These are phyloP conservation scores for Echiichthys vipera DNA, from an alignment of 2,797 vertebrate genomes.

Conservation along the genomic window DNA sequence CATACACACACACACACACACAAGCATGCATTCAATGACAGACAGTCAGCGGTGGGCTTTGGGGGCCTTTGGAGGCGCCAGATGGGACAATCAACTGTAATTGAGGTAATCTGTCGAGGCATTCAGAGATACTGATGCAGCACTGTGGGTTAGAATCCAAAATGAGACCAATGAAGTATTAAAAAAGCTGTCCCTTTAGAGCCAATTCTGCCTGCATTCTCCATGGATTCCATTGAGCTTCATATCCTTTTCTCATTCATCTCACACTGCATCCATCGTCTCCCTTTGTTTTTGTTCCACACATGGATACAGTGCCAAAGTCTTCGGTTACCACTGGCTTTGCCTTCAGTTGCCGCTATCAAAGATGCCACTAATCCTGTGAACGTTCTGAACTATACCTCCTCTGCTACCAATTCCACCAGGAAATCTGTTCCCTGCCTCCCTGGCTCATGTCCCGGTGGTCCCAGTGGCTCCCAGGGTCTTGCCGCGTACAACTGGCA, in stretches of 20 bases:
- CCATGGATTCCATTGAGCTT: constrained; percentile 32
- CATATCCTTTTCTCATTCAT: constrained; percentile 41
- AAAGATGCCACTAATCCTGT: constrained; percentile 62
- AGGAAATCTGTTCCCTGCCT: constrained; percentile 45
- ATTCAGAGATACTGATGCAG: constrained; percentile 43
- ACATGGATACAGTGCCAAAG: constrained; percentile 41
- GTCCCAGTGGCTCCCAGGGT: constrained; percentile 62
- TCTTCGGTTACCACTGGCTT: constrained; percentile 51
- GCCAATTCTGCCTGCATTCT: constrained; percentile 28
- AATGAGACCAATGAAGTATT: constrained; percentile 40
- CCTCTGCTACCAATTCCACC: constrained; percentile 56
- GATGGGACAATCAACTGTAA: constrained; percentile 64
- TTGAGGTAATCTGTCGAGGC: constrained; percentile 65
- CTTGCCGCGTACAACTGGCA: constrained; percentile 71
- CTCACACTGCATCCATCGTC: constrained; percentile 21
- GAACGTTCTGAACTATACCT: constrained; percentile 52
- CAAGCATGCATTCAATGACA: constrained; percentile 32
- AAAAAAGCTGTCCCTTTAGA: constrained; percentile 37
- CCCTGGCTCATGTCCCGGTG: constrained; percentile 48
- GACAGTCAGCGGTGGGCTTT: constrained; percentile 42
- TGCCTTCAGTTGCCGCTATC: constrained; percentile 51
- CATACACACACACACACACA: constrained; percentile 20
- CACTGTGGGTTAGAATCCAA: constrained; percentile 40
- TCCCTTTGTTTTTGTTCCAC: constrained; percentile 58
- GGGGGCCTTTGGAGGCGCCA: constrained; percentile 43